A percentile compares a stretch with the other conserved stretches of the same genome.
These are phyloP conservation scores for Notoglanidium macrostoma DNA, from an alignment of 2,797 vertebrate genomes.

Conservation along the genomic window DNA sequence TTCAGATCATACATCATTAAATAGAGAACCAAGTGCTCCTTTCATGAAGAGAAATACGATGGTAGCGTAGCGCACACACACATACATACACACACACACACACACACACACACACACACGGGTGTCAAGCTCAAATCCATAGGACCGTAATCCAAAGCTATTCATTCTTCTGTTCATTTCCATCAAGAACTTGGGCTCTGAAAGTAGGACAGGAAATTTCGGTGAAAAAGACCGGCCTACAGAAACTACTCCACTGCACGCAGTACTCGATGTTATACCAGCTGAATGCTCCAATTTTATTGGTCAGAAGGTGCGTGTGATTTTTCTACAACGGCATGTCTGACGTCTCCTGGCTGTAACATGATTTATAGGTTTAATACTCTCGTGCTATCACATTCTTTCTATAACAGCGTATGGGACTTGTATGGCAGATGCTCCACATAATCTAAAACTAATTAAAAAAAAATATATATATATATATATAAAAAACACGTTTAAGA, in stretches of 20 bases:
- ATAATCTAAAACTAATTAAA: not conserved
- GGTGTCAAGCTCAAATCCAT: not conserved
- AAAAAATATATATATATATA: too few species aligned
- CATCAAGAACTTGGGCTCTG: not conserved
- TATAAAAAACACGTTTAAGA: not conserved
- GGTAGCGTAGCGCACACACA: not conserved
- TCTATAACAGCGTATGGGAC: not conserved
- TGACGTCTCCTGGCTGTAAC: not conserved
- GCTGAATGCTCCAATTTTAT: not conserved
- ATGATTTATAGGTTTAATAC: not conserved
- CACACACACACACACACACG: not conserved
- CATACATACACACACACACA: not conserved
- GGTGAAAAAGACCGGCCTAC: not conserved
- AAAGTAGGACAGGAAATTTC: not conserved
- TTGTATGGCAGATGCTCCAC: not conserved
- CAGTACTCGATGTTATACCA: not conserved
- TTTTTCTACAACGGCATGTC: not conserved
- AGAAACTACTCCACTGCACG: not conserved
- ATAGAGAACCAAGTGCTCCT: not conserved
- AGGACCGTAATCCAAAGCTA: not conserved
- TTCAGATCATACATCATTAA: not conserved
- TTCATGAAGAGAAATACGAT: not conserved
- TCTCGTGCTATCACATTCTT: not conserved
- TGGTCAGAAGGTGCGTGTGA: not conserved
- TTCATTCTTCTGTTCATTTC: not conserved